Conservation (phyloP, 35 echinoderm and acorn worm genomes). For the Ptychodera flava region DNA sequence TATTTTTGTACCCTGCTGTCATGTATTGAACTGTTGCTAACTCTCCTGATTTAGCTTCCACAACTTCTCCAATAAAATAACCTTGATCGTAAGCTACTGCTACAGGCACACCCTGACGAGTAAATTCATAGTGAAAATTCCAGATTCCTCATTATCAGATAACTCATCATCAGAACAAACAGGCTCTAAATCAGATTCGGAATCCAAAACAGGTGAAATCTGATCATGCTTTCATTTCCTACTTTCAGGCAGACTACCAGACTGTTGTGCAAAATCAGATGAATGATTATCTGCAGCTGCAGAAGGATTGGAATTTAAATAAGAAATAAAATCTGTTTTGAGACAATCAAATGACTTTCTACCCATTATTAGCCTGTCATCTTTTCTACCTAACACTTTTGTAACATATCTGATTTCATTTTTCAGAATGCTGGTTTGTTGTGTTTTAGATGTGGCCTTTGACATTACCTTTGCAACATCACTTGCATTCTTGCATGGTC, state of each 20-base stretch:
- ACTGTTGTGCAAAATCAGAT: too few relatives aligned
- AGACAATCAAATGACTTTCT: constrained; percentile 15
- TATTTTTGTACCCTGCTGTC: constrained; percentile 8
- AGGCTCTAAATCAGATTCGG: too few relatives aligned
- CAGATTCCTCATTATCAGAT: too few relatives aligned
- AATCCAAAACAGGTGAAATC: too few relatives aligned
- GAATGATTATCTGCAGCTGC: too few relatives aligned
- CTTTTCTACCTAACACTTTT: constrained; percentile 23
- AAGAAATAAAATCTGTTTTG: too few relatives aligned
- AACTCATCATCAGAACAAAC: too few relatives aligned
- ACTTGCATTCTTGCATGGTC: neutral
- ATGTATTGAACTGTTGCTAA: constrained; percentile 21
- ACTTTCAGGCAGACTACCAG: too few relatives aligned
- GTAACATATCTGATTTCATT: constrained; percentile 27
- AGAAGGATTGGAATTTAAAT: too few relatives aligned
- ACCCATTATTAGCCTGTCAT: constrained; percentile 2
- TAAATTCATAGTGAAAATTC: constrained; percentile 9
- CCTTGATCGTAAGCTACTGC: constrained; percentile 34
- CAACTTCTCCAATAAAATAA: constrained; percentile 25
- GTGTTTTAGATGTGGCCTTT: neutral
- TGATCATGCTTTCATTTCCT: too few relatives aligned
- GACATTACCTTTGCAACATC: constrained; percentile 8
- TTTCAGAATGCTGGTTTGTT: neutral
- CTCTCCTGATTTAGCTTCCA: constrained; percentile 12
- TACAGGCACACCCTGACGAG: constrained; percentile 11